Conservation (phyloP, 2,113 vertebrate species). For the Tapirus terrestris region DNA sequence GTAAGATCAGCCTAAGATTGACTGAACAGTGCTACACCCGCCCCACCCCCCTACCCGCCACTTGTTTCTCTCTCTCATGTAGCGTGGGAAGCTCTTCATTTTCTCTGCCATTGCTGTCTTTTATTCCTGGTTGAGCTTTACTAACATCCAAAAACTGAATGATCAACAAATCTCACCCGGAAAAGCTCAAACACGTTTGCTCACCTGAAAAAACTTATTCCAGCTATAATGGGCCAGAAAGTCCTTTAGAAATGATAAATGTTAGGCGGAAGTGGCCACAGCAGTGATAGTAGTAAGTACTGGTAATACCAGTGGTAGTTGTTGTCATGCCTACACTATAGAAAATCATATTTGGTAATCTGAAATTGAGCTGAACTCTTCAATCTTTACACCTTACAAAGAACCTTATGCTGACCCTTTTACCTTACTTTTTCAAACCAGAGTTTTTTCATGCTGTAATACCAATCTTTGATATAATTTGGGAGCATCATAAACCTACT, state of each 20-base stretch:
- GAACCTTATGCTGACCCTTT: neutral
- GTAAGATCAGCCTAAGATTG: neutral
- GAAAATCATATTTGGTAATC: neutral
- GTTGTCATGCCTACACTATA: neutral
- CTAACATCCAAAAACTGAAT: neutral
- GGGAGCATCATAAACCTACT: neutral
- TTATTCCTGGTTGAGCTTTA: neutral
- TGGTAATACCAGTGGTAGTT: neutral
- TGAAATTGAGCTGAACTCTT: neutral
- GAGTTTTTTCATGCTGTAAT: neutral
- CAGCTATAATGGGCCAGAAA: neutral
- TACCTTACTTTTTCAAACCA: neutral
- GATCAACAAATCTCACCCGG: neutral
- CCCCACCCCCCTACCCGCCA: neutral
- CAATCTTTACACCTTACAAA: neutral
- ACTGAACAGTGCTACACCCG: neutral
- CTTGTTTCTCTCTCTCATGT: rapidly evolving
- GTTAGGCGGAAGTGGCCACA: neutral
- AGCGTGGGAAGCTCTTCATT: neutral
- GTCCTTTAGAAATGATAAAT: neutral
- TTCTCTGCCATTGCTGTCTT: neutral
- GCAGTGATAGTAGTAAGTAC: neutral
- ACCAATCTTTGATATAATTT: neutral
- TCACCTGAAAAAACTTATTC: neutral
- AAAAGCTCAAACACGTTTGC: neutral